phyloP scores from a whole-genome alignment of 1,140 invertebrate genomes.

The Drosophila sp. region DNA sequence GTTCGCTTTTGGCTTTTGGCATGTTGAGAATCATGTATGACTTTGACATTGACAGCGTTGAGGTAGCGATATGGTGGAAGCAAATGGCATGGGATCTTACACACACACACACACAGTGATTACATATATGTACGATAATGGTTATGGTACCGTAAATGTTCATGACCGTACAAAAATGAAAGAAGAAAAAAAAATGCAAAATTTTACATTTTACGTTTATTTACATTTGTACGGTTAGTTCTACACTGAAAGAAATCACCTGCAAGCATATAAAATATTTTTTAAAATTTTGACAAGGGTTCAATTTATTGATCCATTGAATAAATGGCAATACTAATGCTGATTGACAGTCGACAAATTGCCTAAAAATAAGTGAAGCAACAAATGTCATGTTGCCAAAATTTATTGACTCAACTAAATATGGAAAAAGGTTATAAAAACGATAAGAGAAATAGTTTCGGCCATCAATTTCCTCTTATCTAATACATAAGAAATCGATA shows the following conservation, averaged over 20 bases:
- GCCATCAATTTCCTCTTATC: not conserved
- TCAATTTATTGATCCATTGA: not conserved
- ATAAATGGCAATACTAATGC: not conserved
- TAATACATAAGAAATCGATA: not conserved
- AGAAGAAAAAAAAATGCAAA: slow-evolving; percentile 48
- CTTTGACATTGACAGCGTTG: slow-evolving; percentile 74
- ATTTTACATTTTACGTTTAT: slow-evolving; percentile 70
- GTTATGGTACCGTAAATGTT: slow-evolving; percentile 18
- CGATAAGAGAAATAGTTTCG: not conserved
- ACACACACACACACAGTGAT: slow-evolving; percentile 35
- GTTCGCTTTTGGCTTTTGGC: slow-evolving; percentile 64
- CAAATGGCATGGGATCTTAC: slow-evolving; percentile 2
- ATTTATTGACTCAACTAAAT: slow-evolving; percentile 2
- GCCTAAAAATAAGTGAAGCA: not conserved
- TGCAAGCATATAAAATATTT: slow-evolving; percentile 31
- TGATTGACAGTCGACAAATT: not conserved
- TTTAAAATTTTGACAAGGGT: slow-evolving; percentile 29
- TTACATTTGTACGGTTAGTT: slow-evolving; percentile 66
- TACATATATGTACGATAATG: slow-evolving; percentile 42
- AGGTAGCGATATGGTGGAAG: slow-evolving; percentile 43
- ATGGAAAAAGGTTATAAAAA: not conserved
- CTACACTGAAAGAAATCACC: slow-evolving; percentile 54
- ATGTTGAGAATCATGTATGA: slow-evolving; percentile 74
- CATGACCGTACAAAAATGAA: slow-evolving; percentile 12
- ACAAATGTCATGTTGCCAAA: not conserved